These are phyloP conservation scores for Rattus rattus DNA, from an alignment of 2,113 vertebrate genomes.

Conservation along the genomic window DNA sequence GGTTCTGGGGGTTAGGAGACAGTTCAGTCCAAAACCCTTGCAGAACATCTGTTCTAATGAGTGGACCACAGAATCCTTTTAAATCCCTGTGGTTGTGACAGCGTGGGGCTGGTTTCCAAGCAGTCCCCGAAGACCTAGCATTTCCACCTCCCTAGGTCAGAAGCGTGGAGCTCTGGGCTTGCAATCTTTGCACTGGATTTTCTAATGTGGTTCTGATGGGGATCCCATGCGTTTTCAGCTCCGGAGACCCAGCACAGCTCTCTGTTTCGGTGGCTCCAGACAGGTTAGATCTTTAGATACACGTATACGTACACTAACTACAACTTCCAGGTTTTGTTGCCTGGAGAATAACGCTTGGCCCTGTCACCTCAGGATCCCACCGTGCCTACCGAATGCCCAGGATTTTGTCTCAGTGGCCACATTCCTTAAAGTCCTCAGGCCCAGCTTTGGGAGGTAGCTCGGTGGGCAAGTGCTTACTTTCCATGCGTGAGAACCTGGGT, in stretches of 20 bases:
- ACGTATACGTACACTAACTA: neutral
- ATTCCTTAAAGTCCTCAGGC: neutral
- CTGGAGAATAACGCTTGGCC: too few species aligned
- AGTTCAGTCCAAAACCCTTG: neutral
- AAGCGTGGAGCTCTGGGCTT: neutral
- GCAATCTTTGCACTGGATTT: neutral
- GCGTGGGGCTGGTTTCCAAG: neutral
- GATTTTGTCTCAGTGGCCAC: neutral
- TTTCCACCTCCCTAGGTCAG: neutral
- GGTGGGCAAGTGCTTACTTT: neutral
- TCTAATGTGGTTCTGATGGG: neutral
- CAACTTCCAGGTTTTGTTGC: neutral
- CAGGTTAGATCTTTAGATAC: neutral
- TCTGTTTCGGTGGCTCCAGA: slow-evolving; percentile 31
- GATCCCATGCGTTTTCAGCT: neutral
- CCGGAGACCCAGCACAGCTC: neutral
- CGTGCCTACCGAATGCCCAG: neutral
- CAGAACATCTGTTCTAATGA: slow-evolving; percentile 24
- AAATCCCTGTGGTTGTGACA: neutral
- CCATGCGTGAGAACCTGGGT: neutral
- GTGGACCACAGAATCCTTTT: neutral
- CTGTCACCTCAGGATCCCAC: neutral
- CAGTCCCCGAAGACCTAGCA: neutral
- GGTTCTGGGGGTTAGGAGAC: neutral
- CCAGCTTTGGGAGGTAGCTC: neutral